Conservation (phyloP, 2,113 vertebrate species). For the Monarcha castaneiventris region DNA sequence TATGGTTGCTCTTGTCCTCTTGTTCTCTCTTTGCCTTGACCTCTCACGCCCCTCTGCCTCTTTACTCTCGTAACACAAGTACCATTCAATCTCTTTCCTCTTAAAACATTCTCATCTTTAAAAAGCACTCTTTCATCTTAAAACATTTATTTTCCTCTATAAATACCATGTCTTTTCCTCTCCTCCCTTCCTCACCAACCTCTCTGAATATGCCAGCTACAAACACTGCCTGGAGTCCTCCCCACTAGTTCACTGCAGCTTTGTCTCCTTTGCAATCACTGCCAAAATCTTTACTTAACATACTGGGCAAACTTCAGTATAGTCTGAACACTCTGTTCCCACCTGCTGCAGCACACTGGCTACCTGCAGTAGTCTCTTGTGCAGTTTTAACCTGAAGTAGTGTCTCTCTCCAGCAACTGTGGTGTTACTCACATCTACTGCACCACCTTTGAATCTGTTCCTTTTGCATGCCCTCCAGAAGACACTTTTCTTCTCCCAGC, state of each 20-base stretch:
- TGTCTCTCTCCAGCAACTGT: neutral
- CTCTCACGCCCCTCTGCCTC: neutral
- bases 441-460: neutral
- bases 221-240: neutral
- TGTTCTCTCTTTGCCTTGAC: neutral
- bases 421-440: neutral
- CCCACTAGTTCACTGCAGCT: neutral
- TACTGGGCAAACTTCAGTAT: neutral
- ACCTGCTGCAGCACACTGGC: neutral
- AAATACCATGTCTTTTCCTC: neutral
- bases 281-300: neutral
- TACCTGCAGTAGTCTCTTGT: neutral
- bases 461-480: neutral
- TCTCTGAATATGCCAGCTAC: neutral
- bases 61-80: neutral
- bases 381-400: neutral
- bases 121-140: neutral
- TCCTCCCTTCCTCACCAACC: neutral
- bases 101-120: neutral
- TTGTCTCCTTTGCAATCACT: neutral
- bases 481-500: neutral
- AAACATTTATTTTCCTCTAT: neutral
- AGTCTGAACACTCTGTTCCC: neutral
- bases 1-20: neutral
- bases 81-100: neutral